Percentiles rank a stretch among this genome's conserved stretches.
phyloP scores from a whole-genome alignment of 2,888 invertebrate genomes.

The Cybosia mesomella region DNA sequence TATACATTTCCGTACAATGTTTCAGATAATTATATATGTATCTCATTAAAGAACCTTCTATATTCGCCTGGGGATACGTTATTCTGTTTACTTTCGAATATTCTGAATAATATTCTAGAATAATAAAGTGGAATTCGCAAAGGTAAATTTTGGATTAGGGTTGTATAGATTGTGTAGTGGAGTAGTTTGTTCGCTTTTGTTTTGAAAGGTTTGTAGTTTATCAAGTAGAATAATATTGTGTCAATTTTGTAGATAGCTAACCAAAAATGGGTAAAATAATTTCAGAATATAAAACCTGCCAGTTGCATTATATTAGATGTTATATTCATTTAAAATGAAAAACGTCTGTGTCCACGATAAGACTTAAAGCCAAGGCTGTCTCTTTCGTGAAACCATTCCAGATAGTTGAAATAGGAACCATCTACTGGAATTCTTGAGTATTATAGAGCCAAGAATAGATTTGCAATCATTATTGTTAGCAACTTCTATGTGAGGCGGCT shows the following conservation, averaged over 20 bases:
- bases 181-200: slow-evolving; percentile 12
- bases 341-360: too few relatives aligned
- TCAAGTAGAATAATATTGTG: slow-evolving; percentile 15
- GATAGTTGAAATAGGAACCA: too few relatives aligned
- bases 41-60: slow-evolving; percentile 22
- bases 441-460: too few relatives aligned
- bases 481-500: too few relatives aligned
- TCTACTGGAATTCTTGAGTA: too few relatives aligned
- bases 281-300: background rate
- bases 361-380: too few relatives aligned
- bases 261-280: background rate
- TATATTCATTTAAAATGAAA: too few relatives aligned
- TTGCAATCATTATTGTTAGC: too few relatives aligned
- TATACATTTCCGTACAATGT: slow-evolving; percentile 29
- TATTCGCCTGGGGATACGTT: slow-evolving; percentile 25
- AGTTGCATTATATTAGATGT: too few relatives aligned
- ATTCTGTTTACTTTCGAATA: slow-evolving; percentile 21
- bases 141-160: slow-evolving; percentile 13
- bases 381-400: too few relatives aligned
- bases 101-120: background rate
- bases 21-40: slow-evolving; percentile 41
- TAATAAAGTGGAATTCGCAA: slow-evolving; percentile 8
- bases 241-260: background rate
- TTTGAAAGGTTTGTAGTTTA: slow-evolving; percentile 12
- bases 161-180: slow-evolving; percentile 17